phyloP scores from a whole-genome alignment of 2,797 vertebrate species.

The Stomatorhinus walkeri region DNA sequence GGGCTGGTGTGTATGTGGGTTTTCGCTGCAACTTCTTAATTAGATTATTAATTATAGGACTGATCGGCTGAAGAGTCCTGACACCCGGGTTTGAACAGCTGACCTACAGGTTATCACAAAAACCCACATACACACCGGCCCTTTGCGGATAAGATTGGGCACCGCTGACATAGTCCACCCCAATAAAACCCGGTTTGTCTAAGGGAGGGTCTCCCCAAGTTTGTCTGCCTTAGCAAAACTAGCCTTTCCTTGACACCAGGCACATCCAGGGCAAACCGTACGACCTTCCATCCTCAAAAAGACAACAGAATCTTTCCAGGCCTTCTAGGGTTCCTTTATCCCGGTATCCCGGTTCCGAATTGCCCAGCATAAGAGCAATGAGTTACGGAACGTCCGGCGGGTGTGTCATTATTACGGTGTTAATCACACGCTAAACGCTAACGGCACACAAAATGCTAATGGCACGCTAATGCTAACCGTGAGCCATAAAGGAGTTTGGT shows the following conservation, averaged over 20 bases:
- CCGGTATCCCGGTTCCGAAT: not conserved
- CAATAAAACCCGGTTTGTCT: not conserved
- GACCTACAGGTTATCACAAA: too few species aligned
- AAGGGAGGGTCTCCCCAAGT: not conserved
- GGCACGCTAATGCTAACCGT: not conserved
- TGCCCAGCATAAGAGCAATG: not conserved
- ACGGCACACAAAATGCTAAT: not conserved
- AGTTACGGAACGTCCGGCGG: not conserved
- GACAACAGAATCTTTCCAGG: not conserved
- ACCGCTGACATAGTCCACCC: too few species aligned
- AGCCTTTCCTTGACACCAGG: constrained; percentile 9
- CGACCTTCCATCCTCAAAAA: not conserved
- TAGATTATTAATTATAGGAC: too few species aligned
- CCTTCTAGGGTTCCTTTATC: not conserved
- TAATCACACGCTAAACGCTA: not conserved
- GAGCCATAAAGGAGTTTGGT: not conserved
- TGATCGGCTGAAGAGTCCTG: too few species aligned
- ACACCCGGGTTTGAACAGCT: too few species aligned
- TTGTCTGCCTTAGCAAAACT: not conserved
- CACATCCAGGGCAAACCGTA: not conserved
- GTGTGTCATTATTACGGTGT: not conserved
- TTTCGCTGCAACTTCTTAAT: too few species aligned
- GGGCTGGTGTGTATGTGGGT: too few species aligned
- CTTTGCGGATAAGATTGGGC: too few species aligned
- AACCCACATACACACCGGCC: too few species aligned